phyloP scores from a whole-genome alignment of 37 sponge, comb jelly and placozoan species.

The Amphimedon queenslandica region DNA sequence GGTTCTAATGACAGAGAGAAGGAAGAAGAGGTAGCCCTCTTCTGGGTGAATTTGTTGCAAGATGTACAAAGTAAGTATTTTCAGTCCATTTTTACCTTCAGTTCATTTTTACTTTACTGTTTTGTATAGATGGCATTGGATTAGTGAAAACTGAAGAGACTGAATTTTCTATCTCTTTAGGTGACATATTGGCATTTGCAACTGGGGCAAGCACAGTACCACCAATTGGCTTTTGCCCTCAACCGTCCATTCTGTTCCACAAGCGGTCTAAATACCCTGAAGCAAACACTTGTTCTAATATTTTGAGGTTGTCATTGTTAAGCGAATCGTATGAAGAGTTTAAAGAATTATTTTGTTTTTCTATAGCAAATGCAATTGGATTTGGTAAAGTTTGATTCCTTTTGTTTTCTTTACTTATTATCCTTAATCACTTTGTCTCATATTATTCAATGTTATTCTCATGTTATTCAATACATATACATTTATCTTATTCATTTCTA shows the following conservation, averaged over 20 bases:
- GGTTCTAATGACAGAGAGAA: background rate
- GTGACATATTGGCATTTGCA: constrained; percentile 7
- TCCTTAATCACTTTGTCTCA: no score
- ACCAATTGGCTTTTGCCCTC: background rate
- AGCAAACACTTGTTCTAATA: constrained; percentile 7
- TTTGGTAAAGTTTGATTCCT: constrained; percentile 22
- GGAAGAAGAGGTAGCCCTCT: background rate
- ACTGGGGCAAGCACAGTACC: constrained; percentile 9
- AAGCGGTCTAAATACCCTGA: background rate
- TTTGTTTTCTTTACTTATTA: background rate
- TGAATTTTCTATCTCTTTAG: background rate
- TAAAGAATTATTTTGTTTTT: background rate
- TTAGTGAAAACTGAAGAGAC: background rate
- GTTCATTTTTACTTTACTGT: background rate
- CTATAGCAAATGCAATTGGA: constrained; percentile 8
- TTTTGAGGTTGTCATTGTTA: constrained; percentile 1
- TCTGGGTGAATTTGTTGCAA: background rate
- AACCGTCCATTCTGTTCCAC: constrained; percentile 8
- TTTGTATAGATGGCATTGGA: background rate
- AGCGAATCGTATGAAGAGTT: background rate
- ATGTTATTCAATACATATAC: no score
- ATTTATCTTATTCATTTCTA: no score
- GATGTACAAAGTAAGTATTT: background rate
- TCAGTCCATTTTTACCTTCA: background rate
- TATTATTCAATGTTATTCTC: no score